Conservation (phyloP, 1,140 invertebrate genomes). For the Anastrepha ludens region DNA sequence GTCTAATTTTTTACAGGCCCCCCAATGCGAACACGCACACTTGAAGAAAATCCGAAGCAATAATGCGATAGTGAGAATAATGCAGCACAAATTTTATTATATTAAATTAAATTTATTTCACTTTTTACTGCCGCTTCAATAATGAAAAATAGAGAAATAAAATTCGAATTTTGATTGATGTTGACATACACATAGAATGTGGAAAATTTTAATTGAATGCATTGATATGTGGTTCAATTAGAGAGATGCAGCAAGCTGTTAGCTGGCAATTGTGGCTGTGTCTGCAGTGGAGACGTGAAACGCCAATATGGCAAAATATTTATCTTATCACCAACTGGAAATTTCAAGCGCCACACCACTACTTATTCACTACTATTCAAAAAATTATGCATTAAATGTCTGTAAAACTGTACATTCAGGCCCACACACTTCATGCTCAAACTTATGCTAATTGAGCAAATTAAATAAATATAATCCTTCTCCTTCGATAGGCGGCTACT, state of each 20-base stretch:
- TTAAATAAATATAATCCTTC: too few relatives aligned
- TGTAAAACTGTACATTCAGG: background rate
- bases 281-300: background rate
- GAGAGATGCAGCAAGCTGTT: background rate
- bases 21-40: too few relatives aligned
- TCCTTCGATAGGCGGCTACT: background rate
- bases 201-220: background rate
- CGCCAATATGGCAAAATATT: background rate
- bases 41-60: too few relatives aligned
- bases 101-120: too few relatives aligned
- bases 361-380: too few relatives aligned
- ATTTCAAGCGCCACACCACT: background rate
- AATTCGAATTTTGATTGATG: background rate
- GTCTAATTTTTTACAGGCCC: too few relatives aligned
- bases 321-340: background rate
- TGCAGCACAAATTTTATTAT: too few relatives aligned
- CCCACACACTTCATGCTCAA: background rate
- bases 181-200: background rate
- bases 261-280: too few relatives aligned
- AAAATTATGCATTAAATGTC: background rate
- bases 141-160: too few relatives aligned
- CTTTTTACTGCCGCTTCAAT: too few relatives aligned
- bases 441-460: background rate
- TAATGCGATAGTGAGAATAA: too few relatives aligned
- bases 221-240: background rate